Conservation (phyloP, 2,797 vertebrate species). For the Myotis daubentonii region DNA sequence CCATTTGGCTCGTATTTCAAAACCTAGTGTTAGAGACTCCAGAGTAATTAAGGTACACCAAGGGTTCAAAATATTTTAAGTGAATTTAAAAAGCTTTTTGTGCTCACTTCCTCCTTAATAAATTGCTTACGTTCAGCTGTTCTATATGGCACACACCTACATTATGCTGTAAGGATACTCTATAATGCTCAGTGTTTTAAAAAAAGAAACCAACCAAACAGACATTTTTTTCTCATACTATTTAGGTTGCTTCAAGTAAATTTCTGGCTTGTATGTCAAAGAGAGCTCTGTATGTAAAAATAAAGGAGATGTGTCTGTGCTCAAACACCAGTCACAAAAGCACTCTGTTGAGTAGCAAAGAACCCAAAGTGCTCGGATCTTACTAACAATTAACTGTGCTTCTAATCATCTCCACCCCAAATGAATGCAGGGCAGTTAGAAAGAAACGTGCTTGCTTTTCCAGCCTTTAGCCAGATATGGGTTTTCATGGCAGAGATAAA, state of each 20-base stretch:
- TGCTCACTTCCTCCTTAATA: not conserved
- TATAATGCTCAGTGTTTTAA: not conserved
- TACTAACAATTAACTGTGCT: constrained; percentile 16
- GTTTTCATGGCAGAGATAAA: constrained; percentile 23
- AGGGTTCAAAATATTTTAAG: constrained; percentile 32
- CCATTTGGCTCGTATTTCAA: constrained; percentile 22
- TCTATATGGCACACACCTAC: not conserved
- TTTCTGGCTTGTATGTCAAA: constrained; percentile 48
- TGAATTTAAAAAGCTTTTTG: constrained; percentile 17
- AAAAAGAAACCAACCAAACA: not conserved
- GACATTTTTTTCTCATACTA: constrained; percentile 5
- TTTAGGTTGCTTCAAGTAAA: constrained; percentile 32
- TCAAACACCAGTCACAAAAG: constrained; percentile 36
- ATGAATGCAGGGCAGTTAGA: not conserved
- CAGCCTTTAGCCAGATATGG: not conserved
- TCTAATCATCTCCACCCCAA: not conserved
- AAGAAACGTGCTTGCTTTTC: not conserved
- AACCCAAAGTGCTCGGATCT: not conserved
- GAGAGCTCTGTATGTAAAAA: constrained; percentile 40
- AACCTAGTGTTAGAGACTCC: not conserved
- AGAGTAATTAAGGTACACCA: not conserved
- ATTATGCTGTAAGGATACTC: not conserved
- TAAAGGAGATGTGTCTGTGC: constrained; percentile 26
- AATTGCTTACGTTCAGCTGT: not conserved
- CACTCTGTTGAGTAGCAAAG: not conserved